A percentile compares a stretch with the other conserved stretches of the same genome.
Conservation (phyloP, 64 coral and sea anemone species). For the Cladopsammia gracilis region DNA sequence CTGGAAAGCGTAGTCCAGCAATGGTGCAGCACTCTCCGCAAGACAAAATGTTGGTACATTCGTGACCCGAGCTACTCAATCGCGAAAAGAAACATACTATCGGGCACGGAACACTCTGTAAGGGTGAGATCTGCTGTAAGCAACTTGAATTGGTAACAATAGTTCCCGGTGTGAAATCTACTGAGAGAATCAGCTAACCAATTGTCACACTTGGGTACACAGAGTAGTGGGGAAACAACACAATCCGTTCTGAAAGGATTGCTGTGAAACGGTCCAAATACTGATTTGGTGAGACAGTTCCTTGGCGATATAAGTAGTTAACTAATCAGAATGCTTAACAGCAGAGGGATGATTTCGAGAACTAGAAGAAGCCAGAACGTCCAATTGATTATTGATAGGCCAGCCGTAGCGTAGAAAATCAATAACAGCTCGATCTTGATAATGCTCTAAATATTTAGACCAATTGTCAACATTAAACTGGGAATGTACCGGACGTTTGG, state of each 20-base stretch:
- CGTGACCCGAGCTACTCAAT: constrained; percentile 10
- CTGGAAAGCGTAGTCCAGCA: no score
- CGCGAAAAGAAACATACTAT: constrained; percentile 25
- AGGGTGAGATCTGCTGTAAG: constrained; percentile 16
- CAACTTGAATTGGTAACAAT: constrained; percentile 20
- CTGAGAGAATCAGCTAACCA: constrained; percentile 52
- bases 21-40: no score
- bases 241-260: constrained; percentile 55
- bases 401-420: no score
- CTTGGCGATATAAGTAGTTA: constrained; percentile 17
- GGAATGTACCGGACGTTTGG: no score
- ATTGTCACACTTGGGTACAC: constrained; percentile 61
- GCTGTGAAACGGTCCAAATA: constrained; percentile 27
- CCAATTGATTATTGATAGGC: constrained; percentile 54
- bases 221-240: constrained; percentile 49
- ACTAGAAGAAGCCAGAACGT: constrained; percentile 11
- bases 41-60: not conserved
- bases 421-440: constrained; percentile 12
- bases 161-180: constrained; percentile 19
- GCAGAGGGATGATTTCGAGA: constrained; percentile 52
- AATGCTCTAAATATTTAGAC: no score
- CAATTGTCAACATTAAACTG: no score
- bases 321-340: constrained; percentile 9
- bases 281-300: constrained; percentile 26
- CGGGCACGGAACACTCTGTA: constrained; percentile 16